phyloP scores from a whole-genome alignment of 2,113 vertebrate species.

The Plestiodon gilberti region DNA sequence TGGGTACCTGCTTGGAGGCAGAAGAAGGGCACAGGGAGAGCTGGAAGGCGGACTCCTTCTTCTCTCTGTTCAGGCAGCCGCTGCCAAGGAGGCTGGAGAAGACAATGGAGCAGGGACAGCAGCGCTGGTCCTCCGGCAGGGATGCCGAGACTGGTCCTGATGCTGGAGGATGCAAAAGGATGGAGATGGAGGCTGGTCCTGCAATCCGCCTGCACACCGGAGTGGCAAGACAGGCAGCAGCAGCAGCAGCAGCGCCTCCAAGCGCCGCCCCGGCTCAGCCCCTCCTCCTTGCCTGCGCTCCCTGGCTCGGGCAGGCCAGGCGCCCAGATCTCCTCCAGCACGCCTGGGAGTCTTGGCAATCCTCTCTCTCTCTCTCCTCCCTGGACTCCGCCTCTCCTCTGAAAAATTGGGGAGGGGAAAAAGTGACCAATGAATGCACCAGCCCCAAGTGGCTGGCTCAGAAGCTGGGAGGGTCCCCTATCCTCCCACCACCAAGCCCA shows the following conservation, averaged over 20 bases:
- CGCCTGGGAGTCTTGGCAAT: background rate
- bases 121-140: background rate
- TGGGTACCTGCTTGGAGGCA: slow-evolving; percentile 9
- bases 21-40: background rate
- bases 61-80: background rate
- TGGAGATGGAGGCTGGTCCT: background rate
- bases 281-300: background rate
- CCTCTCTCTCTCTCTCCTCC: background rate
- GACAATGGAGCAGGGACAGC: no score
- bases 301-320: background rate
- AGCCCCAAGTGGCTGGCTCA: background rate
- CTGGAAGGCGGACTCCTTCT: no score
- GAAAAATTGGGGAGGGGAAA: background rate
- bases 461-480: background rate
- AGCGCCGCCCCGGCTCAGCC: slow-evolving; percentile 15
- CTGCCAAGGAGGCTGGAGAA: background rate
- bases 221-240: background rate
- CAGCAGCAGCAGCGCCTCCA: background rate
- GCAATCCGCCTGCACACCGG: background rate
- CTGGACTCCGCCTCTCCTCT: background rate
- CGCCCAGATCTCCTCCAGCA: background rate
- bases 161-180: background rate
- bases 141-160: background rate
- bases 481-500: background rate
- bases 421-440: background rate